Percentiles rank a stretch among this genome's conserved stretches.
These are phyloP conservation scores for Trachops cirrhosus DNA, from an alignment of 2,797 vertebrate genomes.

Conservation along the genomic window DNA sequence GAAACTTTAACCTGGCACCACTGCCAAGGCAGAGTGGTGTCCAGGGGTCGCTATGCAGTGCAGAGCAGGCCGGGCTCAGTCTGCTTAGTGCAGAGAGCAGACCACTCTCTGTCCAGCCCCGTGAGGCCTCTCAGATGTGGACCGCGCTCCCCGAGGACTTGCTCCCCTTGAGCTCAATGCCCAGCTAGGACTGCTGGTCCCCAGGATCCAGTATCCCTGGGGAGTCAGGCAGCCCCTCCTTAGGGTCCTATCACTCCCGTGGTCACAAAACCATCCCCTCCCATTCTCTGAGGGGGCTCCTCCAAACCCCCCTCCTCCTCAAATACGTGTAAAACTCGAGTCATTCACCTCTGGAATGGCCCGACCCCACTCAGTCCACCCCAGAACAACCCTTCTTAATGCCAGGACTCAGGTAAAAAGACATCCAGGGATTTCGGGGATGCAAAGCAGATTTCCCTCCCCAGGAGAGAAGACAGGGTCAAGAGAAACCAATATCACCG, in stretches of 20 bases:
- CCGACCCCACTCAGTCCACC: neutral
- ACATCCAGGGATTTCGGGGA: neutral
- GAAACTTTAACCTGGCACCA: neutral
- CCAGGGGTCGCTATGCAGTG: neutral
- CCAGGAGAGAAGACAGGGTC: neutral
- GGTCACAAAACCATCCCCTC: neutral
- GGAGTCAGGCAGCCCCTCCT: neutral
- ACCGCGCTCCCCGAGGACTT: neutral
- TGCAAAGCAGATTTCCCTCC: neutral
- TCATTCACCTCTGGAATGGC: neutral
- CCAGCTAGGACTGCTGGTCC: neutral
- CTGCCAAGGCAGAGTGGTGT: neutral
- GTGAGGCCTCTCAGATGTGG: neutral
- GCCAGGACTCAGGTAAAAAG: neutral
- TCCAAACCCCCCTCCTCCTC: neutral
- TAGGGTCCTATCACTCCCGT: neutral
- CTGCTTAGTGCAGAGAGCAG: too few relatives aligned
- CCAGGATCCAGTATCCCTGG: neutral
- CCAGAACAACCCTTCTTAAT: neutral
- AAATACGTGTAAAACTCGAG: neutral
- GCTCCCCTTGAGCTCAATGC: neutral
- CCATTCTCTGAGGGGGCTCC: neutral
- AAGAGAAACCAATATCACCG: neutral
- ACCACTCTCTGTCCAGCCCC: neutral
- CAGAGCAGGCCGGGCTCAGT: neutral